A percentile compares a stretch with the other conserved stretches of the same genome.
phyloP scores from a whole-genome alignment of 2,113 vertebrate species.

The Clarias magur region DNA sequence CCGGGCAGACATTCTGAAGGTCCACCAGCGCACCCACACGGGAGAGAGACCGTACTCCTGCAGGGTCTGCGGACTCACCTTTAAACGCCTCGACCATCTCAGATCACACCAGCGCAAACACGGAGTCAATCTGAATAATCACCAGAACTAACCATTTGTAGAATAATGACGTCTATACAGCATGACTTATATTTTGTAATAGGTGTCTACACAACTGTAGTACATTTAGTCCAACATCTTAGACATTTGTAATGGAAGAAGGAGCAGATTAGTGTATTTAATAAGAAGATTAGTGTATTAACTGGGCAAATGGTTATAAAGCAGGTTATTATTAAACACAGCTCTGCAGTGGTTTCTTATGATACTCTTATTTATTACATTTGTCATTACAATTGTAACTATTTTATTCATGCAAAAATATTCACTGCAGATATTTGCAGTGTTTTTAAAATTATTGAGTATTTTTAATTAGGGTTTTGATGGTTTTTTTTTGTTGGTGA shows the following conservation, averaged over 20 bases:
- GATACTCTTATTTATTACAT: neutral
- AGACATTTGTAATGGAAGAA: neutral
- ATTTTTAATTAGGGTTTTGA: neutral
- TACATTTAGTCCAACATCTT: neutral
- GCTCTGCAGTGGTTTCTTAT: neutral
- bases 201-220: neutral
- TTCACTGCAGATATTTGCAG: neutral
- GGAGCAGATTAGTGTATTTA: neutral
- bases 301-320: neutral
- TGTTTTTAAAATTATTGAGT: neutral
- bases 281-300: neutral
- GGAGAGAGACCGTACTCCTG: slow-evolving; percentile 77
- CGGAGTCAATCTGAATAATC: slow-evolving; percentile 55
- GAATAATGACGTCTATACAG: neutral
- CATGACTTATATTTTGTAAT: neutral
- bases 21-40: slow-evolving; percentile 76
- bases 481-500: neutral
- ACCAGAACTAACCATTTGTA: neutral
- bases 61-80: slow-evolving; percentile 72
- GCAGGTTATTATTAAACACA: neutral
- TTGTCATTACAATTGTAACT: neutral
- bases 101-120: slow-evolving; percentile 74
- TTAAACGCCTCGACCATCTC: slow-evolving; percentile 76
- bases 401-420: neutral
- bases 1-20: slow-evolving; percentile 73